Evolutionary conservation across 1,140 invertebrate genomes (phyloP), one percentile per base, ranked within the genome.

Genomic region (Dolichoris vasculosae): DNA sequence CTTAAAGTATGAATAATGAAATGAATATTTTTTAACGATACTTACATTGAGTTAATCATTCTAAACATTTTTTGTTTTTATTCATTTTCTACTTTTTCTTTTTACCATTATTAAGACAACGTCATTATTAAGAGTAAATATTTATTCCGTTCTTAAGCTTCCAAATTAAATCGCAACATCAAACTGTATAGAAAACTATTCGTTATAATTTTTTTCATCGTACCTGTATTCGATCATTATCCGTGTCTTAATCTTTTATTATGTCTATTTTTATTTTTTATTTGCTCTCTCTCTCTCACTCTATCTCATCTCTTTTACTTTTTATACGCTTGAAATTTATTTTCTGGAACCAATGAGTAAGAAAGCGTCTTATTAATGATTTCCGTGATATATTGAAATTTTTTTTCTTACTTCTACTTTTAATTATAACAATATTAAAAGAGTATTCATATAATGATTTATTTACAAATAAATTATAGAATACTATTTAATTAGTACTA

Each of bases 161-260:
- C 51, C 15, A 9, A 82, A 30, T 35, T 32, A 0, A 15, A 40
- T n/a, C 13, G 82, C 83, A 35, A 13, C 35, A 0, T 35, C 30
- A 48, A 59, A 51, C n/a, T 78, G 7, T 3, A 35, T 77, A 46
- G 32, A 78, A 79, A 63, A 43, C 43, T 48, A 77, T 79, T 79
- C 76, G 73, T 79, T 79, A 79, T 35, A 30, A 30, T 63, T 43
- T 84, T 64, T 32, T 79, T 79, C 46, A 79, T 71, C 73, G 73
- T 71, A 11, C 30, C 51, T 26, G 46, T 32, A 13, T 71, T 59
- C 73, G 63, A 79, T 84, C 76, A 71, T 84, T 84, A 84, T 84
- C 63, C 48, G 17, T 9, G 20, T 40, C 17, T 40, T n/a, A n/a
- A 40, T 71, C 67, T 40, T 40, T 15, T 35, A 0, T 26, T n/a